A percentile compares a stretch with the other conserved stretches of the same genome.
These are phyloP conservation scores for Bibio marci DNA, from an alignment of 2,888 invertebrate genomes.

Conservation along the genomic window DNA sequence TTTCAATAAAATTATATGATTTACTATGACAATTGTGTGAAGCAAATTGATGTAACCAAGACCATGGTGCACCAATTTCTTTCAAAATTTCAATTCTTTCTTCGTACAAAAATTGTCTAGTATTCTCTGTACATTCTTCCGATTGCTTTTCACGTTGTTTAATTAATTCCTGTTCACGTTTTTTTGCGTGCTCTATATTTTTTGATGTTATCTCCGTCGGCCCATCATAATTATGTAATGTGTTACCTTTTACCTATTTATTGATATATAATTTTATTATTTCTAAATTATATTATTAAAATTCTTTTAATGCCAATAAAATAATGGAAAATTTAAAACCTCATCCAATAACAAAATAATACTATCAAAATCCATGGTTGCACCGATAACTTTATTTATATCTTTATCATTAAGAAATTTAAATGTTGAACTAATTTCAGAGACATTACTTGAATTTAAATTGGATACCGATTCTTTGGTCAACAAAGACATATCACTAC, in stretches of 20 bases:
- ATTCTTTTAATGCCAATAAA: background rate
- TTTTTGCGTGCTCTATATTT: conserved; percentile 8
- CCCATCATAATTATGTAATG: conserved; percentile 9
- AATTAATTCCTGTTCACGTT: conserved; percentile 8
- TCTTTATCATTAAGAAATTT: conserved; percentile 7
- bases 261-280: background rate
- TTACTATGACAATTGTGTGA: conserved; percentile 8
- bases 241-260: conserved; percentile 6
- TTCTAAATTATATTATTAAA: background rate
- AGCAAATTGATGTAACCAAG: conserved; percentile 16
- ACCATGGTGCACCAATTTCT: conserved; percentile 15
- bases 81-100: conserved; percentile 12
- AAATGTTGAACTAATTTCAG: conserved; percentile 8
- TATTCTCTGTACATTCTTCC: conserved; percentile 2
- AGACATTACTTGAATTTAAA: conserved; percentile 1
- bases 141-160: conserved; percentile 7
- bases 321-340: conserved; percentile 4
- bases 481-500: background rate
- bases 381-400: conserved; percentile 8
- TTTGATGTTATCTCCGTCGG: conserved; percentile 9
- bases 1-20: conserved; percentile 16
- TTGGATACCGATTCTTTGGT: conserved; percentile 3
- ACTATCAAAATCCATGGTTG: conserved; percentile 13
- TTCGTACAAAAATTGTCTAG: conserved; percentile 5
- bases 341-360: conserved; percentile 13